Conservation (phyloP, 2,797 vertebrate genomes). For the Crax fasciolata region DNA sequence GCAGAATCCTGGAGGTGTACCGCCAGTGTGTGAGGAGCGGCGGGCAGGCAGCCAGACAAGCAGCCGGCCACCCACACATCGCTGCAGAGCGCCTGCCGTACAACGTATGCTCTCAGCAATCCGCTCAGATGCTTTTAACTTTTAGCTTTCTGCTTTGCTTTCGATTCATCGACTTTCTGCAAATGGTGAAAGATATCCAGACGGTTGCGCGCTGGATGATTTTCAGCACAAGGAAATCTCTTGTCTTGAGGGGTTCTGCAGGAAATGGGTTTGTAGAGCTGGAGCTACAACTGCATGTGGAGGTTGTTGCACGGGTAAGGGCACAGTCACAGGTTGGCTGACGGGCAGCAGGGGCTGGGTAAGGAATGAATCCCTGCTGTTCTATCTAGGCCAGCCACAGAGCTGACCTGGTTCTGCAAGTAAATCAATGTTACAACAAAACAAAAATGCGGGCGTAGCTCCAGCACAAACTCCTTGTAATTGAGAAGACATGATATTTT, state of each 20-base stretch:
- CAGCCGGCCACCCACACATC: conserved; percentile 57
- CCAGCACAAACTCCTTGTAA: background rate
- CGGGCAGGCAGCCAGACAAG: conserved; percentile 33
- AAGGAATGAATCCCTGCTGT: background rate
- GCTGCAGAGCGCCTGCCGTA: conserved; percentile 45
- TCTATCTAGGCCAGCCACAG: background rate
- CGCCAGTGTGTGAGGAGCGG: background rate
- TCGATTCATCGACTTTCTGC: background rate
- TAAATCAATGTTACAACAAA: accelerated
- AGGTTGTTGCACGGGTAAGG: background rate
- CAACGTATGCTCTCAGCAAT: conserved; percentile 2
- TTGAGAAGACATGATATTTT: background rate
- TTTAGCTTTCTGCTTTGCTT: background rate
- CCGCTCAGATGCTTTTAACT: conserved; percentile 13
- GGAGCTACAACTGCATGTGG: background rate
- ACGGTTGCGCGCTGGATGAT: accelerated
- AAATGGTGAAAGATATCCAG: background rate
- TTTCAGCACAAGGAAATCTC: background rate
- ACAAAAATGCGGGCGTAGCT: background rate
- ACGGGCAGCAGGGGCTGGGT: background rate
- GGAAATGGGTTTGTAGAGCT: background rate
- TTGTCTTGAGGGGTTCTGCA: background rate
- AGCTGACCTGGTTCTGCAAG: conserved; percentile 6
- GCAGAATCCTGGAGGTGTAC: conserved; percentile 37
- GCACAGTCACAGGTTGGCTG: background rate